Evolutionary conservation across 1,140 invertebrate genomes (phyloP).

Genomic region (Cepaea nemoralis): DNA sequence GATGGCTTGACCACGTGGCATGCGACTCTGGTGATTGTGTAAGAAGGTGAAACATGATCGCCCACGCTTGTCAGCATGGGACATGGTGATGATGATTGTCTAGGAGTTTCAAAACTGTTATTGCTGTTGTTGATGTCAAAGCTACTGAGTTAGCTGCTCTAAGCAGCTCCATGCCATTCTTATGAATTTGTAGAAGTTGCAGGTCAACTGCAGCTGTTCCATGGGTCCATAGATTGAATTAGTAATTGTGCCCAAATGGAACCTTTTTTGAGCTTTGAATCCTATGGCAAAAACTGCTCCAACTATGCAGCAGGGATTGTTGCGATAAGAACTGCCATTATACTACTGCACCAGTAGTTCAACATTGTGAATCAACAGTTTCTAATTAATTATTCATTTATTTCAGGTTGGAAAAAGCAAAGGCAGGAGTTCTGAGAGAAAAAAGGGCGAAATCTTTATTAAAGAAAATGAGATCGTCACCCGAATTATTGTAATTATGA

Average conservation of each 20-base stretch:
- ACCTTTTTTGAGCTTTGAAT: background rate
- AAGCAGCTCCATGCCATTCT: no score
- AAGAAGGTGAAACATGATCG: no score
- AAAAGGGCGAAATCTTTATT: conserved; percentile 28
- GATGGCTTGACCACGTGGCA: no score
- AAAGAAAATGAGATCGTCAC: conserved; percentile 4
- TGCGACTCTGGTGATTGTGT: no score
- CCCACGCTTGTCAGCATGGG: no score
- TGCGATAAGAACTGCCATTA: background rate
- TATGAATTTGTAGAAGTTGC: no score
- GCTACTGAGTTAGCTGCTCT: no score
- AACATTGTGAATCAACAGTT: background rate
- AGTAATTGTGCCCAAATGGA: background rate
- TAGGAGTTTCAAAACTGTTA: no score
- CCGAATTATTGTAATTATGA: background rate
- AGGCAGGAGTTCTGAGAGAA: conserved; percentile 26
- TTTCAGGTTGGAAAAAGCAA: conserved; percentile 34
- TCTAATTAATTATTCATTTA: background rate
- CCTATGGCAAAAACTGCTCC: background rate
- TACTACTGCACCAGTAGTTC: no score
- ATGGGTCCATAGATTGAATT: background rate
- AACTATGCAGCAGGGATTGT: background rate
- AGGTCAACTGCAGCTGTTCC: background rate
- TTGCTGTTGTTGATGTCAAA: no score
- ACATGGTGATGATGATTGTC: no score